Base-by-base conservation (phyloP, 2,113 vertebrate species). In the Gasterosteus nipponicus region DNA sequence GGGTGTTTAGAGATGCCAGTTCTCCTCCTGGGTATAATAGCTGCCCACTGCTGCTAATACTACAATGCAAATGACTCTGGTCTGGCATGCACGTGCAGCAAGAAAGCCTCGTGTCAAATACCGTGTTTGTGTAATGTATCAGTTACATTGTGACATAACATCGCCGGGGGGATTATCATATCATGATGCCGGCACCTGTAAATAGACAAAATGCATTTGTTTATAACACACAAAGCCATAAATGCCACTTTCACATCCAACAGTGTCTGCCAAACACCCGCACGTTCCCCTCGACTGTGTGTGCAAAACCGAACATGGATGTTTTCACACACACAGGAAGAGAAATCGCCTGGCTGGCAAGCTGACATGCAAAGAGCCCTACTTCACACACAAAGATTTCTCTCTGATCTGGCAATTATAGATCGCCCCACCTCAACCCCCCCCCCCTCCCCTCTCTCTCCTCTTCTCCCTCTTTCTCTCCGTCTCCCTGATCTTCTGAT, bases 361-460 rank as follows among this genome's bases (percentile, higher is more conserved):
- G 73, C 81, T 78, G 81, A 82, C 78, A 78, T 64, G 78, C 67
- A 86, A 89, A 86, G 80, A 84, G 74, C 77, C 60, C 77, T 54
- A 86, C 86, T 89, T 90, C 74, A 90, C 71, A 78, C 68, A 87
- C 81, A 87, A 90, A 91, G 78, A 90, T 89, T 78, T 86, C 73
- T 86, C 80, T 93, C 85, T 89, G 85, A 93, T 91, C 87, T 88
- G 69, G 88, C 86, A 90, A 91, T 92, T 92, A 92, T 74, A 69
- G 81, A 89, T 86, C 82, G 73, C 61, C 73, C 82, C 84, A 78
- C 77, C 82, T 82, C 78, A 72, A 15, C 82, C 68, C 44, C 5
- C 54, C 26, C 8, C 56, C 14, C 5, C 53, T 7, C 53, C 11
- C 42, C 42, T 7, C 44, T 1, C 3, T 47, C 51, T 7, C 14